Conservation (phyloP, 1,140 invertebrate genomes). For the Achatina immaculata region DNA sequence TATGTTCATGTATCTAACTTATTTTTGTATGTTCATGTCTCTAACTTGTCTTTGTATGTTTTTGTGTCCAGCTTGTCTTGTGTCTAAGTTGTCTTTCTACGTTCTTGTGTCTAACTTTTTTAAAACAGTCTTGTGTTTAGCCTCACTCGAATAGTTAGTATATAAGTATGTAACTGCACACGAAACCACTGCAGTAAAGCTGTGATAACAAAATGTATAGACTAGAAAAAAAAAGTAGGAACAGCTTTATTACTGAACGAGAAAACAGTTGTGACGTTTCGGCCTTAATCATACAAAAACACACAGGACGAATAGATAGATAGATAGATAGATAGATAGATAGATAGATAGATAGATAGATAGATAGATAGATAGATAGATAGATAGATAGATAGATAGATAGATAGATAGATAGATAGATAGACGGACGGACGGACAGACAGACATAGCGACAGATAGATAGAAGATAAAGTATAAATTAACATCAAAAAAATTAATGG, state of each 20-base stretch:
- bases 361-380: conserved; percentile 4
- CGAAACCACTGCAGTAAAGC: no score
- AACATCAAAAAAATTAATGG: neutral
- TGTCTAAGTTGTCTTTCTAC: neutral
- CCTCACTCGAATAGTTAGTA: neutral
- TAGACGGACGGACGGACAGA: no score
- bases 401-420: no score
- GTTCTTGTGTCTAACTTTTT: neutral
- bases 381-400: conserved; percentile 4
- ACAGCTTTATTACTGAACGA: no score
- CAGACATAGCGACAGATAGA: no score
- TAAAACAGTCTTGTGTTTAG: neutral
- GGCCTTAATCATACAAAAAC: no score
- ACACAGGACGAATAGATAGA: no score
- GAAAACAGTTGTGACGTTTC: no score
- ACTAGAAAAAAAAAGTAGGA: no score
- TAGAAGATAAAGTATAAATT: no score
- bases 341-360: conserved; percentile 4
- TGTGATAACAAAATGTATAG: no score
- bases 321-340: conserved; percentile 4
- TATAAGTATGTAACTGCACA: no score
- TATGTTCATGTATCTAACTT: neutral
- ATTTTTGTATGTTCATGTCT: neutral
- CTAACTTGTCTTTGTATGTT: neutral
- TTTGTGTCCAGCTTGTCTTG: neutral